A percentile compares a stretch with the other conserved stretches of the same genome.
Evolutionary conservation across 2,113 vertebrate species (phyloP).

Genomic region (Podocnemis expansa): DNA sequence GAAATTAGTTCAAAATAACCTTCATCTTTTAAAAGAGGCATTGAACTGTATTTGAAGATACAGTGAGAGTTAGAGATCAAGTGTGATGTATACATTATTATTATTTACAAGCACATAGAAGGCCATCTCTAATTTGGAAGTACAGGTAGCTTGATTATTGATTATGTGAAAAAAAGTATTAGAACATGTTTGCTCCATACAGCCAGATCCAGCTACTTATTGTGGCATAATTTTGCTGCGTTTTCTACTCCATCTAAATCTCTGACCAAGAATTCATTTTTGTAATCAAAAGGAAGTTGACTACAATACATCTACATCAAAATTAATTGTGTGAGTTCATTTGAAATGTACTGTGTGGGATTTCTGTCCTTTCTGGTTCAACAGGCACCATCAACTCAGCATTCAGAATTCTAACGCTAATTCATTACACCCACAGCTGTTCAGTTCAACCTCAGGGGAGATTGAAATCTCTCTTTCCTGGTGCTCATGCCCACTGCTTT

Average conservation of each 20-base stretch:
- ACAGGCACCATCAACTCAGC: neutral
- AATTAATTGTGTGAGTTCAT: conserved; percentile 28
- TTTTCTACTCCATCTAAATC: neutral
- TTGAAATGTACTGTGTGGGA: conserved; percentile 21
- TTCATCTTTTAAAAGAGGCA: neutral
- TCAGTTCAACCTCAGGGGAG: neutral
- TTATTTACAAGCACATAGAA: neutral
- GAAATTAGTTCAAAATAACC: neutral
- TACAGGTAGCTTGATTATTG: conserved; percentile 43
- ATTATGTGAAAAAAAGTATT: conserved; percentile 30
- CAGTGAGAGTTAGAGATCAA: neutral
- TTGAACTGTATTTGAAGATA: neutral
- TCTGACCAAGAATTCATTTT: conserved; percentile 13
- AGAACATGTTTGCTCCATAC: conserved; percentile 41
- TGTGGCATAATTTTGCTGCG: neutral
- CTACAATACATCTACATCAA: conserved; percentile 54
- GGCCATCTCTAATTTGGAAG: conserved; percentile 17
- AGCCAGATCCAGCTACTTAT: neutral
- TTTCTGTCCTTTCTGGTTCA: neutral
- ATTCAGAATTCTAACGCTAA: neutral
- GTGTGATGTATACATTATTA: neutral
- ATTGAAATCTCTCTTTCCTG: neutral
- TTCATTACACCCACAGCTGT: neutral
- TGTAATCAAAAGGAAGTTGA: conserved; percentile 54
- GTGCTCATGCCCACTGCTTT: neutral